phyloP scores from a whole-genome alignment of 2,888 invertebrate genomes.

The Eristalinus sepulchralis region DNA sequence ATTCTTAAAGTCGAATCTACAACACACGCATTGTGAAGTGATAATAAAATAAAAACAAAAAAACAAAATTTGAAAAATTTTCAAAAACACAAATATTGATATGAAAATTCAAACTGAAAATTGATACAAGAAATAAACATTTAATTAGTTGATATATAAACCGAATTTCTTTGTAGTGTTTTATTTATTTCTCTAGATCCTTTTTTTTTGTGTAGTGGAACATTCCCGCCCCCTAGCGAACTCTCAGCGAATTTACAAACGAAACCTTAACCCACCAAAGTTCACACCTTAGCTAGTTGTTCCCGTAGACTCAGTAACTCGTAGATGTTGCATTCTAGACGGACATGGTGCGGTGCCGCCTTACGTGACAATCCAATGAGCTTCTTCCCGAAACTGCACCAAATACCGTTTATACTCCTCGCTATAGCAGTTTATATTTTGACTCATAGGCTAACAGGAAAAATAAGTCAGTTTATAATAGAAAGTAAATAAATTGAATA shows the following conservation, averaged over 20 bases:
- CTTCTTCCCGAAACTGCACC: background rate
- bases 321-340: background rate
- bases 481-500: background rate
- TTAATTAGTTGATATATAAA: conserved; percentile 64
- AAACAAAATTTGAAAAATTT: conserved; percentile 16
- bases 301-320: background rate
- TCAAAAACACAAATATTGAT: conserved; percentile 5
- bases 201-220: background rate
- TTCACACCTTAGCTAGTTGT: conserved; percentile 12
- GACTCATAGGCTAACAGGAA: background rate
- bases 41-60: conserved; percentile 58
- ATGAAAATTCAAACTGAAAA: background rate
- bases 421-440: background rate
- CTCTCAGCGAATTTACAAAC: conserved; percentile 53
- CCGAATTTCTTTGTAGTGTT: conserved; percentile 28
- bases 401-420: background rate
- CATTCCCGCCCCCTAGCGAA: background rate
- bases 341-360: conserved; percentile 3
- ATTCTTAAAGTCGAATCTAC: conserved; percentile 57
- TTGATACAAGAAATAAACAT: conserved; percentile 54
- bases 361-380: conserved; percentile 56
- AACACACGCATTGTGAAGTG: conserved; percentile 69
- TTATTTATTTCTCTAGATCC: conserved; percentile 7
- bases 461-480: background rate
- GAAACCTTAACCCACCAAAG: conserved; percentile 57